Conservation (phyloP, 2,888 invertebrate genomes). For the Drosophila trichaetosa region DNA sequence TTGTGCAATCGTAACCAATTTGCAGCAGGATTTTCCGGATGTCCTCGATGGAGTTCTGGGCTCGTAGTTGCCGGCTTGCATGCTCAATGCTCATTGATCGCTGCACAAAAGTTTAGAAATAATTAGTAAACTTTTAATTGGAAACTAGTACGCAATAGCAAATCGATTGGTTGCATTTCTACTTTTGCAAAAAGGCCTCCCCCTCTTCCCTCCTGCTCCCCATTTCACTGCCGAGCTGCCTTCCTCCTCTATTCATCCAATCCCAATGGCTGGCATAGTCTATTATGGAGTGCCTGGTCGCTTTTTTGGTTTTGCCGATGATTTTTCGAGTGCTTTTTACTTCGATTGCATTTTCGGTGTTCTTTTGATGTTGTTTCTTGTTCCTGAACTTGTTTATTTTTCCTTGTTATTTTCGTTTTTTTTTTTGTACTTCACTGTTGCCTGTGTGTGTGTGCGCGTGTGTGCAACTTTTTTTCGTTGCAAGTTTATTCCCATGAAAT, state of each 20-base stretch:
- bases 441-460: conserved; percentile 12
- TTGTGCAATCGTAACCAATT: conserved; percentile 47
- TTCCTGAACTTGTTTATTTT: conserved; percentile 33
- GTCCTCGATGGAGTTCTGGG: conserved; percentile 47
- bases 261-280: conserved; percentile 8
- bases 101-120: conserved; percentile 77
- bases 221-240: background rate
- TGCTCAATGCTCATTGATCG: conserved; percentile 77
- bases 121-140: conserved; percentile 80
- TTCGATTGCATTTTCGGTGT: conserved; percentile 66
- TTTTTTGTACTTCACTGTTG: conserved; percentile 1
- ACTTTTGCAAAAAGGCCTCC: conserved; percentile 5
- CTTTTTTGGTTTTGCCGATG: conserved; percentile 72
- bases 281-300: conserved; percentile 68
- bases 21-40: conserved; percentile 53
- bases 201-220: background rate
- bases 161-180: conserved; percentile 61
- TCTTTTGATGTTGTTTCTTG: conserved; percentile 65
- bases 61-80: conserved; percentile 58
- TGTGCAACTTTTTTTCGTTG: conserved; percentile 71
- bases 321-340: conserved; percentile 75
- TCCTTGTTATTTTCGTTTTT: conserved; percentile 4
- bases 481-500: conserved; percentile 78
- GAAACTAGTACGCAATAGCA: conserved; percentile 78
- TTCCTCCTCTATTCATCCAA: conserved; percentile 22